Evolutionary conservation across 2,113 vertebrate species (phyloP).

Genomic region (Struthio camelus): DNA sequence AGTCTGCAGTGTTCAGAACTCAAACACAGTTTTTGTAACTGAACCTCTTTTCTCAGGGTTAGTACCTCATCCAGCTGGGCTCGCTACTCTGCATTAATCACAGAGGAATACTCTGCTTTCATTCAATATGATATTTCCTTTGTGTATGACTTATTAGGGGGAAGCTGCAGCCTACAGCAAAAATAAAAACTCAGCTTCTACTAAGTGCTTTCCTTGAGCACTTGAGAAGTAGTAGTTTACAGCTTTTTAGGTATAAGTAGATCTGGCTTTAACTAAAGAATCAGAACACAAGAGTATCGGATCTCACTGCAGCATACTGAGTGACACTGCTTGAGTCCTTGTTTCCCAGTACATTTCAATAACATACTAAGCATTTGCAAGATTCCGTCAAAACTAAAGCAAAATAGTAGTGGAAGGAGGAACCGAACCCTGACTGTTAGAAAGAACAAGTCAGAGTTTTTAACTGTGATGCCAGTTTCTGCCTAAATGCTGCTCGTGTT

Average conservation of each 20-base stretch:
- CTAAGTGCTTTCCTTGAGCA: neutral
- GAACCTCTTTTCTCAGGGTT: neutral
- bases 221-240: neutral
- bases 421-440: neutral
- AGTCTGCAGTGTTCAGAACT: neutral
- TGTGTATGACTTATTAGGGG: neutral
- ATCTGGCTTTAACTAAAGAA: conserved; percentile 9
- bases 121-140: neutral
- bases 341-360: neutral
- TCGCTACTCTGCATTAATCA: neutral
- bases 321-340: neutral
- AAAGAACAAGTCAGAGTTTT: neutral
- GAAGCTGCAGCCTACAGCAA: conserved; percentile 4
- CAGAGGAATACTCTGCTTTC: neutral
- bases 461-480: neutral
- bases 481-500: neutral
- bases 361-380: neutral
- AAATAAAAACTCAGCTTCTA: neutral
- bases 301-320: neutral
- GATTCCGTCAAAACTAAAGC: neutral
- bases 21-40: neutral
- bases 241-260: neutral
- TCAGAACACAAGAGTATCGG: neutral
- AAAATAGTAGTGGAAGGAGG: neutral
- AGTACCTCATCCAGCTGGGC: neutral